Percentiles rank a stretch among this genome's conserved stretches.
Evolutionary conservation across 2,113 vertebrate species (phyloP).

Genomic region (Clinocottus analis): DNA sequence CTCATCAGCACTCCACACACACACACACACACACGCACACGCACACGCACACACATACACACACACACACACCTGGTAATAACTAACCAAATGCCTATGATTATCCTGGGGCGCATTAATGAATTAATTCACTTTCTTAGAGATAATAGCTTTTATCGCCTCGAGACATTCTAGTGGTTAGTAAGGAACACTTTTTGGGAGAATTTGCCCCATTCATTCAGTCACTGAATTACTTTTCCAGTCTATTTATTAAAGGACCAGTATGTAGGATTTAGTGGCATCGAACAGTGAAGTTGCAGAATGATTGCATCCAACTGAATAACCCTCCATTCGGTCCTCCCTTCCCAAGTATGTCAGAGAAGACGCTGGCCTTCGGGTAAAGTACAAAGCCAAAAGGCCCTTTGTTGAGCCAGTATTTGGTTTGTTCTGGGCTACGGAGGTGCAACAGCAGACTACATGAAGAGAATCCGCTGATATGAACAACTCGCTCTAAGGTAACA

Average conservation of each 20-base stretch:
- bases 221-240: neutral
- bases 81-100: conserved; percentile 30
- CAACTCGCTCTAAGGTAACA: neutral
- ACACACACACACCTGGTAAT: conserved; percentile 3
- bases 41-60: no score
- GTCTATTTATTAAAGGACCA: conserved; percentile 3
- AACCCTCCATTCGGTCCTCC: neutral
- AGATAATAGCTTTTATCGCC: conserved; percentile 36
- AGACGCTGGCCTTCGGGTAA: neutral
- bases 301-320: neutral
- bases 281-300: neutral
- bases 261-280: neutral
- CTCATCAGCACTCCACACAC: neutral
- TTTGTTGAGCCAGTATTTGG: neutral
- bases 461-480: neutral
- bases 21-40: no score
- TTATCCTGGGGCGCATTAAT: conserved; percentile 5
- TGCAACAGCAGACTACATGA: no score
- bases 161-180: conserved; percentile 10
- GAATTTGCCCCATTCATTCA: neutral
- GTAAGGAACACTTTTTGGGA: neutral
- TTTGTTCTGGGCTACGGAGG: neutral
- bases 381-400: neutral
- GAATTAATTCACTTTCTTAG: conserved; percentile 19
- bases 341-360: neutral